Conservation (phyloP, 1,140 invertebrate genomes). For the Archegozetes longisetosus region DNA sequence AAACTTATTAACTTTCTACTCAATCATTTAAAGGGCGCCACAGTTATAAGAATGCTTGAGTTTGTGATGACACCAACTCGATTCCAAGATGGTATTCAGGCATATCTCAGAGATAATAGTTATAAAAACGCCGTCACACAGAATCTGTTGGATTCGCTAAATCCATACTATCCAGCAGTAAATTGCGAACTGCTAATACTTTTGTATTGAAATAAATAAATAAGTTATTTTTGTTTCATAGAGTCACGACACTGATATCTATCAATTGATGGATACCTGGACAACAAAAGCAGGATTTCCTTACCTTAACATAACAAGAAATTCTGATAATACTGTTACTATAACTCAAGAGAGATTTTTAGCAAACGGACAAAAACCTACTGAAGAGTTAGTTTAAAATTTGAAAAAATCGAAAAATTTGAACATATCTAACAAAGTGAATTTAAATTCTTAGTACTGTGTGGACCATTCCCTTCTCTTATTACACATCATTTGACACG, state of each 20-base stretch:
- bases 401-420: neutral
- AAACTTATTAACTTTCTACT: too few relatives aligned
- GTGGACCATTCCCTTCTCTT: slow-evolving; percentile 7
- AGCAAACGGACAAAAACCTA: neutral
- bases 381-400: neutral
- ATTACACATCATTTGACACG: neutral
- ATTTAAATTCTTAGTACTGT: neutral
- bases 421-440: neutral
- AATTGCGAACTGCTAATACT: slow-evolving; percentile 31
- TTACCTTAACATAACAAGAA: slow-evolving; percentile 42
- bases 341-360: slow-evolving; percentile 10
- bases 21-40: slow-evolving; percentile 30
- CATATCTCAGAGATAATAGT: slow-evolving; percentile 73
- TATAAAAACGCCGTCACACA: slow-evolving; percentile 84
- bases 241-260: neutral
- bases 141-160: slow-evolving; percentile 51
- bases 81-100: slow-evolving; percentile 86
- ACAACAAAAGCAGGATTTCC: slow-evolving; percentile 82
- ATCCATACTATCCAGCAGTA: slow-evolving; percentile 64
- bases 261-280: slow-evolving; percentile 76
- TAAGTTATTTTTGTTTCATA: neutral
- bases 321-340: slow-evolving; percentile 32
- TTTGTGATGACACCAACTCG: slow-evolving; percentile 33
- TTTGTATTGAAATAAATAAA: neutral
- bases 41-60: neutral